Conservation (phyloP, 2,797 vertebrate genomes). For the Xerus rutilus region DNA sequence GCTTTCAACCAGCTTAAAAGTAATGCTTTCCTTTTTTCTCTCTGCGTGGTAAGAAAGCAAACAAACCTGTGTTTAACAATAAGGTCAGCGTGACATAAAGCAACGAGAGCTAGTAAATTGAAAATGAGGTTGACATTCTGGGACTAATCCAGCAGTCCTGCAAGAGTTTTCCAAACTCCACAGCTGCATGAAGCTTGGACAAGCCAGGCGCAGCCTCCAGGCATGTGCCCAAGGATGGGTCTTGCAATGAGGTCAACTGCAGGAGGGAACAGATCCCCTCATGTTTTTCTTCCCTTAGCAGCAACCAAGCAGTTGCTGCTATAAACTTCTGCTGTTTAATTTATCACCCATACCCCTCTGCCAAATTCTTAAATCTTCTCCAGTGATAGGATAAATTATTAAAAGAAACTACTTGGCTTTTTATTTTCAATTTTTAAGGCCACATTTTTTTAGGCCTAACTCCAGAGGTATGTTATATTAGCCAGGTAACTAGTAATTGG, state of each 20-base stretch:
- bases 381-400: not conserved
- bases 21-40: constrained; percentile 69
- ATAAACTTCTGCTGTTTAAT: not conserved
- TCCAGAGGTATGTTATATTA: not conserved
- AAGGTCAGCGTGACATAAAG: constrained; percentile 89
- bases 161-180: constrained; percentile 75
- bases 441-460: not conserved
- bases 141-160: constrained; percentile 74
- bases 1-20: constrained; percentile 60
- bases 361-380: not conserved
- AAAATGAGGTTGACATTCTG: constrained; percentile 83
- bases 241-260: constrained; percentile 22
- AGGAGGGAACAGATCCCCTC: not conserved
- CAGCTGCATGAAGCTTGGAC: constrained; percentile 74
- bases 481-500: not conserved
- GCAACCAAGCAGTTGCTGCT: not conserved
- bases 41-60: constrained; percentile 81
- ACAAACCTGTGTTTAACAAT: constrained; percentile 82
- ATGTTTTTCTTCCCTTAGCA: not conserved
- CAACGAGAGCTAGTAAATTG: constrained; percentile 85
- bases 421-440: not conserved
- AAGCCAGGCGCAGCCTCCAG: constrained; percentile 53
- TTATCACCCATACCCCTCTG: not conserved
- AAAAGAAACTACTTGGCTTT: not conserved
- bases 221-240: constrained; percentile 15